Conservation (phyloP, 2,797 vertebrate species). For the Hydrolagus colliei region DNA sequence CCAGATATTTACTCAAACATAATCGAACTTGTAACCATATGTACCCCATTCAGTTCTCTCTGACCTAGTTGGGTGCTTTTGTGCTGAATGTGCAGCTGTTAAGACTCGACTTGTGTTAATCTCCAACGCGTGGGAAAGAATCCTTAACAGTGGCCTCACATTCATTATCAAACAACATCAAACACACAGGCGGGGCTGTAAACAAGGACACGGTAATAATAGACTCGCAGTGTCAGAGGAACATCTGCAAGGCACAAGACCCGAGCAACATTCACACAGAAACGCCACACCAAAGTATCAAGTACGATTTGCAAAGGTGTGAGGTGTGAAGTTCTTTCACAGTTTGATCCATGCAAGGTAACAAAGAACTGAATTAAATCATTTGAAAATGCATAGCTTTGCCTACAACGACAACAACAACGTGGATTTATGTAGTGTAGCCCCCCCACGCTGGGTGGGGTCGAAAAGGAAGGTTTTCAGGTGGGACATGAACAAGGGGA, state of each 20-base stretch:
- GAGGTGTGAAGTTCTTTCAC: neutral
- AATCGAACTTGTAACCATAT: neutral
- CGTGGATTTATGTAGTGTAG: too few relatives aligned
- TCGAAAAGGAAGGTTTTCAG: too few relatives aligned
- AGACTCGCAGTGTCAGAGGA: neutral
- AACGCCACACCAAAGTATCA: neutral
- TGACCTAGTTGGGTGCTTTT: neutral
- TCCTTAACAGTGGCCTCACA: neutral
- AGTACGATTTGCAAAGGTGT: neutral
- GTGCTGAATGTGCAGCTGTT: constrained; percentile 15
- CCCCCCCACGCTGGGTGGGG: too few relatives aligned
- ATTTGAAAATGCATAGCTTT: too few relatives aligned
- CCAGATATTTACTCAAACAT: constrained; percentile 12
- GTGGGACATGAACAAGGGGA: too few relatives aligned
- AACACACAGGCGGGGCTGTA: neutral
- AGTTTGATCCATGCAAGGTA: neutral
- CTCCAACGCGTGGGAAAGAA: constrained; percentile 21
- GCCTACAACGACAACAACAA: too few relatives aligned
- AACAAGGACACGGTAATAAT: constrained; percentile 10
- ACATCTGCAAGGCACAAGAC: neutral
- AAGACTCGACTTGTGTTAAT: constrained; percentile 13
- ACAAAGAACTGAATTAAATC: too few relatives aligned
- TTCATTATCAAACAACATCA: constrained; percentile 13
- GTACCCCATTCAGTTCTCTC: neutral
- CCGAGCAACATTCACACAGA: neutral